A percentile compares a stretch with the other conserved stretches of the same genome.
Conservation (phyloP, 2,797 vertebrate species). For the Buphagus erythrorhynchus region DNA sequence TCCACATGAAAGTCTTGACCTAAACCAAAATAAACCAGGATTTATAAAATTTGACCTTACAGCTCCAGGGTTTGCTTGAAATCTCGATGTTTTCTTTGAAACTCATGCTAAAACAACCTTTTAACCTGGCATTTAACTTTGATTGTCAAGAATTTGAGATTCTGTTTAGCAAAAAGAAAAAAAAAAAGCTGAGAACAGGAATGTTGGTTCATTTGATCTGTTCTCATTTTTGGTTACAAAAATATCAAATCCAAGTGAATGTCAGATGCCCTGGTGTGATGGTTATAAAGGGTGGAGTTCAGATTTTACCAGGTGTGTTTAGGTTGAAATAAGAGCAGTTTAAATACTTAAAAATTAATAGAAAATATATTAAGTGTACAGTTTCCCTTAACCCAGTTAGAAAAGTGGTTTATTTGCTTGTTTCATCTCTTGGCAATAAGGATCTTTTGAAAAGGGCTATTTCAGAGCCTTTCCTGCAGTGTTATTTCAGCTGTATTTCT, state of each 20-base stretch:
- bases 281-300: background rate
- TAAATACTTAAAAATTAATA: background rate
- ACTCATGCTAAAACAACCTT: background rate
- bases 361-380: background rate
- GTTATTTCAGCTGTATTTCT: background rate
- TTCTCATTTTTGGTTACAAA: background rate
- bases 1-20: background rate
- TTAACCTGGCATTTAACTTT: slow-evolving; percentile 28
- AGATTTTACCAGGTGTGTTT: background rate
- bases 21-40: background rate
- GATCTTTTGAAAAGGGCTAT: background rate
- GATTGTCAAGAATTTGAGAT: background rate
- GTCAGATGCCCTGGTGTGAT: background rate
- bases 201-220: background rate
- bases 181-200: background rate
- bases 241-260: background rate
- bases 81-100: background rate
- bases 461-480: background rate
- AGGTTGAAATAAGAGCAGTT: background rate
- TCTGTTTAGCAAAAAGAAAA: background rate
- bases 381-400: background rate
- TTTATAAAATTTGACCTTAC: background rate
- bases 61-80: background rate
- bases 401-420: background rate
- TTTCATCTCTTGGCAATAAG: background rate